Evolutionary conservation across 2,888 invertebrate genomes (phyloP).

Genomic region (Dorcus parallelipipedus): DNA sequence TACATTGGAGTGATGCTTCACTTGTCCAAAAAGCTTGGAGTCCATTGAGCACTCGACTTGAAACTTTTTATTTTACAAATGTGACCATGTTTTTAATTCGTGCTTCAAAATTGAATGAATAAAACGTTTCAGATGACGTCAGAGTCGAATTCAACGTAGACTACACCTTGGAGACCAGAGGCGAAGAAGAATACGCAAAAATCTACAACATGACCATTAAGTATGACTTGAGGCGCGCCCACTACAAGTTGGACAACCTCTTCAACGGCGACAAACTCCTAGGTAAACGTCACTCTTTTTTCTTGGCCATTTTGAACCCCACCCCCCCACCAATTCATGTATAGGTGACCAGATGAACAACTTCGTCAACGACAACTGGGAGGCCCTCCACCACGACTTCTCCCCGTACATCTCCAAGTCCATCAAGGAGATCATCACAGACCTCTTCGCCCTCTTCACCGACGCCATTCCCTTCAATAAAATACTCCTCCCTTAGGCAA

Average conservation of each 20-base stretch:
- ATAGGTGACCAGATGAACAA: conserved; percentile 38
- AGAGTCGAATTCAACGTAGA: background rate
- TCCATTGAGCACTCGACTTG: too few relatives aligned
- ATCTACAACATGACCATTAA: conserved; percentile 3
- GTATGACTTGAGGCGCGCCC: conserved; percentile 6
- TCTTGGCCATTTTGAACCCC: background rate
- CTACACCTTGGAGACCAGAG: conserved; percentile 5
- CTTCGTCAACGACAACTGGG: conserved; percentile 40
- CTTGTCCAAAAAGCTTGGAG: too few relatives aligned
- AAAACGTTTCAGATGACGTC: conserved; percentile 5
- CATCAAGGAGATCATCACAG: conserved; percentile 5
- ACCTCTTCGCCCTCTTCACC: conserved; percentile 1
- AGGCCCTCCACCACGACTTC: conserved; percentile 32
- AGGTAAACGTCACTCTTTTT: conserved; percentile 6
- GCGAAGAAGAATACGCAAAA: conserved; percentile 4
- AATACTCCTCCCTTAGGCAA: conserved; percentile 2
- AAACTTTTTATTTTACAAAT: too few relatives aligned
- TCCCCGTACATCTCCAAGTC: conserved; percentile 5
- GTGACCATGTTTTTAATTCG: too few relatives aligned
- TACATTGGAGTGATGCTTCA: too few relatives aligned
- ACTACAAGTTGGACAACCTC: conserved; percentile 15
- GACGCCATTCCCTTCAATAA: conserved; percentile 5
- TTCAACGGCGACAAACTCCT: conserved; percentile 20
- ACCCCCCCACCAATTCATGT: conserved; percentile 4
- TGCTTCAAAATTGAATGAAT: too few relatives aligned